Evolutionary conservation across 2,888 invertebrate genomes (phyloP), one percentile per base, ranked within the genome.

Genomic region (Aleiodes testaceus): DNA sequence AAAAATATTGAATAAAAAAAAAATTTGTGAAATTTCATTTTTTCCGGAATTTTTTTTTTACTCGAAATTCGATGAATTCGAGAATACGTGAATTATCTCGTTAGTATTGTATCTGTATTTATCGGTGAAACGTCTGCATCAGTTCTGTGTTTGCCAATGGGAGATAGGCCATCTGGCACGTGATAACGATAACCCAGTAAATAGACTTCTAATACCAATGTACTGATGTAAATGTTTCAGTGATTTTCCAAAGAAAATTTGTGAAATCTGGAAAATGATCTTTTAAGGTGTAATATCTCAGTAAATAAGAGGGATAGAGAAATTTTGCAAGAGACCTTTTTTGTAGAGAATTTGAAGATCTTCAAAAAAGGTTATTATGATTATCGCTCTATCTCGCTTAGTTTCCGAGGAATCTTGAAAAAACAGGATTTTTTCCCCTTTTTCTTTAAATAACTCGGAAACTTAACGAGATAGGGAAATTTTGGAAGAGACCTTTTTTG

Each of bases 121-220:
- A 45, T 63, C 45, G 22, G 14, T 22, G 11, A 59, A 49, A 70
- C 44, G 44, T 26, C 63, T 50, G 61, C 72, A 71, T 75, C 69
- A 55, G 52, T 72, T 70, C 70, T 68, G 63, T 74, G 72, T 73
- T 75, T 74, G 67, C 70, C 71, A 68, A 52, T 52, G 59, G 55
- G 69, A 75, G 75, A 75, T 75, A 75, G 72, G 74, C 64, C 75
- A 75, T 75, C 75, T 75, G 74, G 74, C 70, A 66, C 72, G 74
- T 68, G 75, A 75, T 75, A 75, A 74, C 75, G 75, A 75, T 74
- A 74, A 75, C 75, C 72, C 69, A 70, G 67, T 67, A 22, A 61
- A 64, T 64, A 65, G 52, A 36, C 36, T 36, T 36, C 36, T 36
- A 36, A 36, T 36, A 36, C 59, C 18, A 59, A 36, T 59, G n/a